Evolutionary conservation across 2,888 invertebrate species (phyloP), one percentile per base, ranked within the genome.

Genomic region (Mesorhabditis belari): DNA sequence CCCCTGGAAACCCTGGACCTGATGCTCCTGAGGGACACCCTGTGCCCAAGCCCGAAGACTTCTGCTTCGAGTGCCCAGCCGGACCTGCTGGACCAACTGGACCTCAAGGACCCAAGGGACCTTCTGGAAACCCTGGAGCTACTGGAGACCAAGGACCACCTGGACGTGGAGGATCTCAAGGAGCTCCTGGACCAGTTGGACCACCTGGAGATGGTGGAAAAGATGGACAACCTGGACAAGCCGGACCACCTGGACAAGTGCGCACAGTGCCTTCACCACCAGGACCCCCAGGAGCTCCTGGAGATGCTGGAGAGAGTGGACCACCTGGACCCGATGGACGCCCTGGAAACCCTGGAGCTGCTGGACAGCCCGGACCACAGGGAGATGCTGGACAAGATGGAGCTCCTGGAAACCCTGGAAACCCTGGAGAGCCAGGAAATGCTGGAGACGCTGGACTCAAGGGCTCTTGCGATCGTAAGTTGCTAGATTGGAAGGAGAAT

Each of bases 101-200:
- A 19, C 62, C 73, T 51, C 73, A 74, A 65, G 66, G 66, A 62
- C 65, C 66, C 51, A 67, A 66, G 57, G 77, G 77, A 65, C 73
- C 62, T 50, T 57, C 71, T 27, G 79, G 79, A 61, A 59, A 63
- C 27, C 65, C 71, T 19, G 74, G 74, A 62, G 55, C 61, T 12
- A 61, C 70, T 23, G 73, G 71, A 66, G 62, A 65, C 55, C 65
- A 64, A 49, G 75, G 75, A 63, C 59, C 62, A 28, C 65, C 64
- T 28, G 76, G 76, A 65, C 62, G 69, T 44, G 64, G 62, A 5
- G 76, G 76, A 65, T 63, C 66, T 55, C 66, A 64, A 24, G 72
- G 70, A 66, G 65, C 67, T 62, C 65, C 67, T 57, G 71, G 72
- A 63, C 75, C 73, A 29, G 70, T 64, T 55, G 77, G 77, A 63